phyloP scores from a whole-genome alignment of 2,797 vertebrate genomes.

The Amphiprion clarkii region DNA sequence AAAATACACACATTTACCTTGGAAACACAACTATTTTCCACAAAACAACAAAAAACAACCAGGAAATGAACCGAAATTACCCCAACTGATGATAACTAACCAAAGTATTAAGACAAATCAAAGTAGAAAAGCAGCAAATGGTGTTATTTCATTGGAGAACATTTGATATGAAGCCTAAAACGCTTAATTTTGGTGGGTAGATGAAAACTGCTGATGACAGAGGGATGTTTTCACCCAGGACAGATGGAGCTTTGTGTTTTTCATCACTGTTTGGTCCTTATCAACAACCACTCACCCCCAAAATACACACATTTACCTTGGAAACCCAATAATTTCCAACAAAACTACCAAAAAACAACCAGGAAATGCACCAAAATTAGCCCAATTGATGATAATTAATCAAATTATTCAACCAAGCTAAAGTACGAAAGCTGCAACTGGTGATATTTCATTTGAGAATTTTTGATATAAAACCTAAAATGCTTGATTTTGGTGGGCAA shows the following conservation, averaged over 20 bases:
- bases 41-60: not conserved
- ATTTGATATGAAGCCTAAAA: not conserved
- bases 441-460: not conserved
- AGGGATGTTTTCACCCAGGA: no score
- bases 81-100: slow-evolving; percentile 1
- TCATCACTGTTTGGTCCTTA: not conserved
- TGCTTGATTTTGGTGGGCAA: not conserved
- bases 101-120: slow-evolving; percentile 28
- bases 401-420: slow-evolving; percentile 30
- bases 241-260: not conserved
- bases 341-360: not conserved
- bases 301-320: no score
- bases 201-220: no score
- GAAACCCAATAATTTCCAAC: no score
- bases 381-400: slow-evolving; percentile 1
- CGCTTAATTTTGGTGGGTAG: not conserved
- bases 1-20: no score
- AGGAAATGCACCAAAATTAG: not conserved
- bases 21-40: no score
- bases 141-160: not conserved
- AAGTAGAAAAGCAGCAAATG: not conserved
- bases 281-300: not conserved
- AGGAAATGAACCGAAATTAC: not conserved
- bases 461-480: not conserved
- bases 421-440: not conserved